Evolutionary conservation across 2,113 vertebrate genomes (phyloP).

Genomic region (Tragelaphus buxtoni): DNA sequence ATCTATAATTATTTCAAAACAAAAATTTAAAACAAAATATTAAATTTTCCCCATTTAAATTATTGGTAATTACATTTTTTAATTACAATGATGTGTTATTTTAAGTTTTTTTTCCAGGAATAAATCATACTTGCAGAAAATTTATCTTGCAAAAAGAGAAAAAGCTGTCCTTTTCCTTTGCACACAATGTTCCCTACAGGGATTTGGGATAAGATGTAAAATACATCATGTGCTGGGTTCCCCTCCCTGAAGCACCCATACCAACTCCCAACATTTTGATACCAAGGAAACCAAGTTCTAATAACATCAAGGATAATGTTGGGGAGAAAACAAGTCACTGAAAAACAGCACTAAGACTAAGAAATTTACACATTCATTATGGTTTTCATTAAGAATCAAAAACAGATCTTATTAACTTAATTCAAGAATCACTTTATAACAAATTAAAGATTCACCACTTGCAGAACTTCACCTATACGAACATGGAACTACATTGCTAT

Average conservation of each 20-base stretch:
- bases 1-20: background rate
- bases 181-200: background rate
- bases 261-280: background rate
- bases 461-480: background rate
- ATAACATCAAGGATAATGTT: background rate
- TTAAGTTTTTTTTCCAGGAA: background rate
- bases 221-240: background rate
- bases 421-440: background rate
- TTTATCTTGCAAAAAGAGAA: background rate
- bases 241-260: background rate
- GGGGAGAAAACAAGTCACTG: background rate
- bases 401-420: constrained; percentile 4
- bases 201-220: background rate
- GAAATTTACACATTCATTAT: background rate
- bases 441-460: background rate
- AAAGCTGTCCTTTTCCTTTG: background rate
- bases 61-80: background rate
- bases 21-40: background rate
- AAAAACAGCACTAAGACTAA: background rate
- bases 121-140: background rate
- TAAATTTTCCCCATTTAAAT: background rate
- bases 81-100: background rate
- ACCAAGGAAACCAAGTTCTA: background rate
- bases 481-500: background rate
- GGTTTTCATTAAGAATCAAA: background rate